Evolutionary conservation across 2,113 vertebrate species (phyloP), one percentile per base, ranked within the genome.

Genomic region (Nothobranchius kuhntae): DNA sequence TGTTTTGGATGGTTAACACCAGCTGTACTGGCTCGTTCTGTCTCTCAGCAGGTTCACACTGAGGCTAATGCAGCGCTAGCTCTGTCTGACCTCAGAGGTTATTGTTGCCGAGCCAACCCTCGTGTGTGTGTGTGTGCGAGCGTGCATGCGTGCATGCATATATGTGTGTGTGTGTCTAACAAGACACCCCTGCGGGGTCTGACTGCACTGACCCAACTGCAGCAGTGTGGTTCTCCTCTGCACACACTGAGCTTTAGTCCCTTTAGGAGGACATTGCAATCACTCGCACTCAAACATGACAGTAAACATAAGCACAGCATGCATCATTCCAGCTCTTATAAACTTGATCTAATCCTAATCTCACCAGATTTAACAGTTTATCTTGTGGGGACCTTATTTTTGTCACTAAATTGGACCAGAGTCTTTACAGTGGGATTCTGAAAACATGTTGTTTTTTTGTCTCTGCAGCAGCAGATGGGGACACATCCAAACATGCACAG

Each of bases 11-110:
- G 84, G 87, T 88, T 88, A 88, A 89, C 89, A 83, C 80, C 82
- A 86, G 85, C 85, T 86, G 86, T 68, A 81, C 77, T 74, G 81
- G 77, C 80, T 81, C n/a, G 52, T 80, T 85, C 78, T 48, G 73
- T 78, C 86, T 87, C 89, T 81, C 84, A 86, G 88, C 86, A 87
- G 83, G 86, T 88, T 88, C 78, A 88, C 71, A 73, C 78, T 67
- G 84, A 53, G 85, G 76, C 88, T 89, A 90, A 89, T 84, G 77
- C 81, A 82, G 68, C 60, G 51, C 81, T 78, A 80, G 81, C 74
- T 73, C 80, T 21, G 65, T 76, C 80, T 80, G 89, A 88, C 87
- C 87, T 84, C 78, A 72, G 87, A 87, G 88, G 88, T 87, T 87
- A 85, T 81, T 85, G 82, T 77, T 82, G 82, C 65, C 36, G 62